Evolutionary conservation across 2,113 vertebrate genomes (phyloP), one percentile per base, ranked within the genome.

Genomic region (Rhizomys pruinosus): DNA sequence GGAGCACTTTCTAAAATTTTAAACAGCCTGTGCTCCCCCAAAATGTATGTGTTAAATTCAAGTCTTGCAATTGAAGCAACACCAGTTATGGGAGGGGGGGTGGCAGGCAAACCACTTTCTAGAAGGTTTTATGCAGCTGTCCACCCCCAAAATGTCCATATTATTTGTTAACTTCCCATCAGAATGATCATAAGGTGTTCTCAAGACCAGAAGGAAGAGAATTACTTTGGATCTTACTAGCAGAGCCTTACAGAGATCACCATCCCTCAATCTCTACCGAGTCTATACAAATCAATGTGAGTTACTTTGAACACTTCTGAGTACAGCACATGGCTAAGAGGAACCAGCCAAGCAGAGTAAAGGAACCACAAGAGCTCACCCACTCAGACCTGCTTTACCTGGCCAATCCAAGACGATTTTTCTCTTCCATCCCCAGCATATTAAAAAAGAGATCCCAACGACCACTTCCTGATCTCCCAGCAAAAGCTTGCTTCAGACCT

Each of bases 391-490:
- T 25, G 42, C 71, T 39, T 74, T 93, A 82, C 81, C 88, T 84
- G 59, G 34, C 90, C 92, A 93, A 93, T 25, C 42, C 72, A 34
- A 78, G 79, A n/a, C 5, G 20, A 81, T 57, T 87, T 81, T 91
- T 74, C 64, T 29, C 87, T 92, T 91, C 66, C 20, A 77, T 59
- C 34, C 23, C 52, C 77, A 87, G 87, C 63, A 91, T 55, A 87
- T 78, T 87, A 89, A 84, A 90, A 95, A 89, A 76, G n/a, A 37
- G 77, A 73, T 74, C 42, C 82, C 80, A 69, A 92, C 22, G 47
- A 68, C 63, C 68, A 97, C 84, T 96, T 95, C 94, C 94, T 95
- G 86, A 72, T 95, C 78, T 93, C 88, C 78, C 68, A 87, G 79
- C 34, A 97, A 95, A 95, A 27, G 66, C 57, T 74, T 69, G 71